Conservation (phyloP, 53 echinoderm and acorn worm species). For the Astropecten irregularis region DNA sequence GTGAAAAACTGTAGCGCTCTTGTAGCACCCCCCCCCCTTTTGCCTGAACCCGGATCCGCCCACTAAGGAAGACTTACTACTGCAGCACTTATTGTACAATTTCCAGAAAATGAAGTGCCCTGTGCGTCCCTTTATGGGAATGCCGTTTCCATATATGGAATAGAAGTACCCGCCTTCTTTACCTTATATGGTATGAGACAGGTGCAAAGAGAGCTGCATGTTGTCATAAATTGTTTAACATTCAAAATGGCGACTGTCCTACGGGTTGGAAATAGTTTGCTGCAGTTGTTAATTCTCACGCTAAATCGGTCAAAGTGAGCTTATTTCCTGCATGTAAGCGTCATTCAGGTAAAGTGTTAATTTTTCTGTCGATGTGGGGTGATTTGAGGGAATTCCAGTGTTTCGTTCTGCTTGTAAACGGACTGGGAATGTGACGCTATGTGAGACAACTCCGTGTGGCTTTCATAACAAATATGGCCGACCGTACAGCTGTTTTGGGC, state of each 20-base stretch:
- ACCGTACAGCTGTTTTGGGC: constrained; percentile 27
- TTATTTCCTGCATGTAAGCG: background rate
- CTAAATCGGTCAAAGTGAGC: background rate
- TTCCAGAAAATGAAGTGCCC: no score
- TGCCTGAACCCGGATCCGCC: no score
- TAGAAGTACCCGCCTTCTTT: background rate
- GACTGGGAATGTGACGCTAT: constrained; percentile 15
- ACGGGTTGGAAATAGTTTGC: constrained; percentile 10
- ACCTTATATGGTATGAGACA: background rate
- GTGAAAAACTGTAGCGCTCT: no score
- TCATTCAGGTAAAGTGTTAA: constrained; percentile 20
- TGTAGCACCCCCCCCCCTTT: no score
- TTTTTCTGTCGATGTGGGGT: background rate
- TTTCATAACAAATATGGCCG: constrained; percentile 18
- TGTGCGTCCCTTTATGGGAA: constrained; percentile 17
- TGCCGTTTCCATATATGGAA: constrained; percentile 10
- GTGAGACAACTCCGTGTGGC: background rate
- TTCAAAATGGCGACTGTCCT: constrained; percentile 46
- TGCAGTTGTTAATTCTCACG: constrained; percentile 16
- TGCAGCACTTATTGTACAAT: no score
- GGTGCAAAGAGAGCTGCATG: background rate
- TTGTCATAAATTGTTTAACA: constrained; percentile 44
- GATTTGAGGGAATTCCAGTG: background rate
- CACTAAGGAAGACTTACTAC: no score
- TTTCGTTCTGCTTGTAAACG: background rate